These are phyloP conservation scores for Prinia subflava DNA, from an alignment of 2,113 vertebrate genomes.

Conservation along the genomic window DNA sequence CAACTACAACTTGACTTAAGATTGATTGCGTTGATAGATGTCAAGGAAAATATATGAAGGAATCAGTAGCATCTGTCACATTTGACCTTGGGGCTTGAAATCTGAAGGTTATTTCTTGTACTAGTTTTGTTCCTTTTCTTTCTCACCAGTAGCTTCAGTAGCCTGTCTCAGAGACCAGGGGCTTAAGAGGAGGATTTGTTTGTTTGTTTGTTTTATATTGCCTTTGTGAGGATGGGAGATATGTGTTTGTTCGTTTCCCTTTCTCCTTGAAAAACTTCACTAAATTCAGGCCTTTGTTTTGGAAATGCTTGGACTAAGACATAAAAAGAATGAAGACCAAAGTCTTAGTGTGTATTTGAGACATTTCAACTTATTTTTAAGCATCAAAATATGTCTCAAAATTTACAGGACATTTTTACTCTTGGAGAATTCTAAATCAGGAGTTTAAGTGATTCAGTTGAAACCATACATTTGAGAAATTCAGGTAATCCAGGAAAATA, in stretches of 20 bases:
- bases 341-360: not conserved
- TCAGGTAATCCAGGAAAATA: not conserved
- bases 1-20: conserved; percentile 54
- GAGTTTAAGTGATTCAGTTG: not conserved
- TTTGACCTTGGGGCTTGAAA: conserved; percentile 68
- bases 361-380: not conserved
- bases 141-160: not conserved
- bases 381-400: not conserved
- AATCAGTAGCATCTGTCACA: conserved; percentile 40
- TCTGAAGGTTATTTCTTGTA: conserved; percentile 43
- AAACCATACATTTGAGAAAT: not conserved
- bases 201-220: not conserved
- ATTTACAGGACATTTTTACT: not conserved
- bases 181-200: not conserved
- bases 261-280: not conserved
- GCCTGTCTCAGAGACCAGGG: not conserved
- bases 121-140: not conserved
- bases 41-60: conserved; percentile 68
- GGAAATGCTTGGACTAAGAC: not conserved
- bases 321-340: not conserved
- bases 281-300: not conserved
- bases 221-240: not conserved
- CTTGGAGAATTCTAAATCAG: not conserved
- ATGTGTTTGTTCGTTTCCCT: not conserved
- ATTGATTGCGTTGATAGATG: conserved; percentile 61